phyloP scores from a whole-genome alignment of 2,888 invertebrate species.

The Acanthopleura granulata region DNA sequence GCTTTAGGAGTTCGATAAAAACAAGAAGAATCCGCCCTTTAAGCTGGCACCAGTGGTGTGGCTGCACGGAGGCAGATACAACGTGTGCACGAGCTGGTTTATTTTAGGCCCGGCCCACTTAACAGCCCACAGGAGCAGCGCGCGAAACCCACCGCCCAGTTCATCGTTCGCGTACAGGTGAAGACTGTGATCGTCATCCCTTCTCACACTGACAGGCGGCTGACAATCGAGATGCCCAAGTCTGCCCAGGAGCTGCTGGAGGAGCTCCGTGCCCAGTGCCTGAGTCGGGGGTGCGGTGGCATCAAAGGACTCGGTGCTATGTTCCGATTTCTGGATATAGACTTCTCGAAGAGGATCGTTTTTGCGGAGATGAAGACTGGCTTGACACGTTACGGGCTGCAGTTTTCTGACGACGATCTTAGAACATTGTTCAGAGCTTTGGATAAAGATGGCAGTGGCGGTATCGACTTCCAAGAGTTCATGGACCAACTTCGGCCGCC shows the following conservation, averaged over 20 bases:
- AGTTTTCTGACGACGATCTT: constrained; percentile 49
- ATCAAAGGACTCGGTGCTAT: constrained; percentile 48
- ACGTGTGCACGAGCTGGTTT: too few species aligned
- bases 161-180: too few species aligned
- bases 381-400: constrained; percentile 43
- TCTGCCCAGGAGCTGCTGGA: constrained; percentile 31
- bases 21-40: too few species aligned
- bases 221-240: neutral
- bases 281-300: constrained; percentile 42
- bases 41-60: too few species aligned
- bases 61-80: too few species aligned
- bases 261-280: constrained; percentile 39
- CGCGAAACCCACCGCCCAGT: too few species aligned
- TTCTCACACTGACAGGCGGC: too few species aligned
- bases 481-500: constrained; percentile 49
- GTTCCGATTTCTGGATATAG: constrained; percentile 52
- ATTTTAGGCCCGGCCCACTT: too few species aligned
- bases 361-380: constrained; percentile 52
- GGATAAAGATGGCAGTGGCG: constrained; percentile 49
- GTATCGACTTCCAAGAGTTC: constrained; percentile 60
- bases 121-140: too few species aligned
- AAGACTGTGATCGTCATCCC: too few species aligned
- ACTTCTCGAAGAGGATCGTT: constrained; percentile 48
- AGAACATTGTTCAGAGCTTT: constrained; percentile 43
- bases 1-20: too few species aligned